Percentiles rank a stretch among this genome's conserved stretches.
phyloP scores from a whole-genome alignment of 2,113 vertebrate genomes.

The Triplophysa tibetana region DNA sequence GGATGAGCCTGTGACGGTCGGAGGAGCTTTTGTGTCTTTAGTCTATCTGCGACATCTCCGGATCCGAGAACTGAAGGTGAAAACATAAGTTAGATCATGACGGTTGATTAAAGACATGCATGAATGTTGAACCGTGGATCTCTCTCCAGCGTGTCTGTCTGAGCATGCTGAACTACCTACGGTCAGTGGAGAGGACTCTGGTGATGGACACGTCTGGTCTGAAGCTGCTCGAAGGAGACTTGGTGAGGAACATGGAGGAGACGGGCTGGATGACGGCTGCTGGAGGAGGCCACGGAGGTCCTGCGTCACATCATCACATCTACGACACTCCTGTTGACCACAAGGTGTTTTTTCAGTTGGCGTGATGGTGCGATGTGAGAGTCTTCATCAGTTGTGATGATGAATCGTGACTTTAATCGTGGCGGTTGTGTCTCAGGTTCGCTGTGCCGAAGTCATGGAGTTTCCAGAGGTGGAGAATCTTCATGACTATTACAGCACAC shows the following conservation, averaged over 20 bases:
- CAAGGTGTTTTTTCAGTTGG: conserved; percentile 60
- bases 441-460: conserved; percentile 72
- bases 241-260: conserved; percentile 63
- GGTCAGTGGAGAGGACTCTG: conserved; percentile 74
- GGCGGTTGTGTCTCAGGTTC: conserved; percentile 57
- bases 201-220: conserved; percentile 70
- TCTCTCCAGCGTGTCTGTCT: conserved; percentile 64
- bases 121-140: not conserved
- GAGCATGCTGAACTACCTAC: conserved; percentile 76
- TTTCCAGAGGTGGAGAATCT: conserved; percentile 76
- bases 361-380: no score
- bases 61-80: conserved; percentile 76
- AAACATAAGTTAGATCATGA: not conserved
- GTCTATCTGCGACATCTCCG: conserved; percentile 69
- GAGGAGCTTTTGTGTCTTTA: conserved; percentile 71
- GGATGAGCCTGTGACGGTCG: conserved; percentile 51
- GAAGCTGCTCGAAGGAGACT: conserved; percentile 52
- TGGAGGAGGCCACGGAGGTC: conserved; percentile 64
- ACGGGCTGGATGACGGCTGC: conserved; percentile 65
- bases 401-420: no score
- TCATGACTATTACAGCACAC: conserved; percentile 70
- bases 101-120: no score
- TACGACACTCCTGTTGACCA: conserved; percentile 69
- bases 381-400: no score
- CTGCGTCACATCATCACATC: conserved; percentile 57